Evolutionary conservation across 2,888 invertebrate species (phyloP).

Genomic region (Ecliptopera silaceata): DNA sequence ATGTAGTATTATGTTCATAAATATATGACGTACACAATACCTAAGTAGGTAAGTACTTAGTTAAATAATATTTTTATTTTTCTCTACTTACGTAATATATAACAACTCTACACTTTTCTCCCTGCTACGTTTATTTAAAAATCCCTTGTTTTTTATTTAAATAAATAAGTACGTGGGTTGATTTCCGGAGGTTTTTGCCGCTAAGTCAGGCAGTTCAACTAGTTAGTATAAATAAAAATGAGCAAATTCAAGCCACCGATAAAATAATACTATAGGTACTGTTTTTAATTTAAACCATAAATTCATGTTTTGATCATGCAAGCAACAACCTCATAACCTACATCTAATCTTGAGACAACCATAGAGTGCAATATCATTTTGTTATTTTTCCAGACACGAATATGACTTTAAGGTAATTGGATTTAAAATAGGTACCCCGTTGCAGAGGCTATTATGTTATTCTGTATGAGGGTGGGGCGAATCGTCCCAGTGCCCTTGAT

Average conservation of each 20-base stretch:
- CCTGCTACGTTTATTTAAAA: too few species aligned
- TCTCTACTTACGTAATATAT: too few species aligned
- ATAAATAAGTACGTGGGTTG: too few species aligned
- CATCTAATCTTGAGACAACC: conserved; percentile 33
- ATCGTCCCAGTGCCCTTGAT: conserved; percentile 51
- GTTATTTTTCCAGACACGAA: conserved; percentile 22
- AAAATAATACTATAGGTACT: not conserved
- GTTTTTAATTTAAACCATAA: conserved; percentile 15
- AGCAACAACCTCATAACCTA: conserved; percentile 39
- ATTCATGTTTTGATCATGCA: conserved; percentile 26
- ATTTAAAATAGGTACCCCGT: conserved; percentile 25
- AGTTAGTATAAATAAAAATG: too few species aligned
- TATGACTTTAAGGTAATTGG: conserved; percentile 29
- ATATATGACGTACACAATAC: too few species aligned
- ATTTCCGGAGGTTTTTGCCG: too few species aligned
- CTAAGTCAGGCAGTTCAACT: too few species aligned
- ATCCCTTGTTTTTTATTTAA: too few species aligned
- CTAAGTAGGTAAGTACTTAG: too few species aligned
- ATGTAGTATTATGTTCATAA: too few species aligned
- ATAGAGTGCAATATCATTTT: conserved; percentile 33
- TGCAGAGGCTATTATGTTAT: conserved; percentile 5
- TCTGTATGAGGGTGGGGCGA: conserved; percentile 35
- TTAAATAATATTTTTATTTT: too few species aligned
- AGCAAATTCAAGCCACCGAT: not conserved
- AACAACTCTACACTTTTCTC: too few species aligned